Evolutionary conservation across 1,140 invertebrate genomes (phyloP), one percentile per base, ranked within the genome.

Genomic region (Pogonomyrmex barbatus): DNA sequence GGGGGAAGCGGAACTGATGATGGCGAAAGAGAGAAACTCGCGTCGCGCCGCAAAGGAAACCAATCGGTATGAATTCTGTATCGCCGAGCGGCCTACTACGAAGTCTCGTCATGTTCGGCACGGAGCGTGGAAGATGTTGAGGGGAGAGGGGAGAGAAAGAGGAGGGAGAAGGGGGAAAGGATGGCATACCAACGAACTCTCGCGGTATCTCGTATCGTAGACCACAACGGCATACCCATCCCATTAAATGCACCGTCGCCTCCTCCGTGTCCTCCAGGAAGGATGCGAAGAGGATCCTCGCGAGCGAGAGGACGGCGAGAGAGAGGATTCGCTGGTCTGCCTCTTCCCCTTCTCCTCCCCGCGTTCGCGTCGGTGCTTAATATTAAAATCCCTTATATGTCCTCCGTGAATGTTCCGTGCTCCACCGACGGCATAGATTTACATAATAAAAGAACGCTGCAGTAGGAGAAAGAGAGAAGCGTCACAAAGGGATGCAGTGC

Each of bases 381-480:
- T 93, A 94, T 93, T 93, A 93, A 93, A 93, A 88, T 89, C 91
- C 77, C 90, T 91, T 92, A 91, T 91, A 91, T 87, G 88, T 89
- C 81, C 83, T 84, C 45, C 52, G 78, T 24, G 67, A 86, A 54
- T 62, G 65, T 60, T 73, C 56, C 65, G 50, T 76, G 63, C 86
- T 77, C 84, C 85, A 87, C 65, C 86, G 88, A 85, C 90, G 76
- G 90, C 90, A 92, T 92, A 90, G 88, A 94, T 94, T 94, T 94
- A 84, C 93, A 93, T 94, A 92, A 93, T 93, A 94, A 93, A 94
- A 92, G 92, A 88, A 87, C 77, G 68, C 30, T 63, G 52, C 73
- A 50, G 30, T n/a, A 68, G 42, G 24, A 56, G 39, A 75, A 42
- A 75, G 0, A 75, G 10, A 73, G 36, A 30, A 2, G 75, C 52